Conservation (phyloP, 2,797 vertebrate species). For the Austrolebias charrua region DNA sequence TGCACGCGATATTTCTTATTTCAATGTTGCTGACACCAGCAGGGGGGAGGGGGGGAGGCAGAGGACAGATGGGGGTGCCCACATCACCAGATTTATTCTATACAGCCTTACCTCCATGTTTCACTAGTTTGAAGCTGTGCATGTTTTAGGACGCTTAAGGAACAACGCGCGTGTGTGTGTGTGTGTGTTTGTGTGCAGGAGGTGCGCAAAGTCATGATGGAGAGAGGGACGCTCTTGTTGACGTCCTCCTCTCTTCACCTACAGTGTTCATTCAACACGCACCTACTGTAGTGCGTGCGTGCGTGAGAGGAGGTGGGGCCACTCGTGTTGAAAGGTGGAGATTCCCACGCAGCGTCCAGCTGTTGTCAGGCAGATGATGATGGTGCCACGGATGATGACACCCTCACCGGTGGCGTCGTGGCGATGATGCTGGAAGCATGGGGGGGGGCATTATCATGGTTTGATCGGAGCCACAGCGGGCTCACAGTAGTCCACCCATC, state of each 20-base stretch:
- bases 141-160: constrained; percentile 17
- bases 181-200: constrained; percentile 17
- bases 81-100: constrained; percentile 46
- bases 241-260: constrained; percentile 52
- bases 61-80: constrained; percentile 60
- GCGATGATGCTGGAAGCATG: constrained; percentile 60
- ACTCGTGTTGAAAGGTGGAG: constrained; percentile 33
- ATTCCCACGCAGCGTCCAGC: constrained; percentile 42
- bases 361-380: constrained; percentile 72
- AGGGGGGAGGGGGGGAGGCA: constrained; percentile 69
- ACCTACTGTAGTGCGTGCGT: constrained; percentile 31
- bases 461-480: constrained; percentile 60
- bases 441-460: constrained; percentile 70
- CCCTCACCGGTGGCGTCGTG: constrained; percentile 59
- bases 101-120: constrained; percentile 55
- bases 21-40: constrained; percentile 74
- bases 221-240: constrained; percentile 67
- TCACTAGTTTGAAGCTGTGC: constrained; percentile 44
- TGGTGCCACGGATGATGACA: constrained; percentile 67
- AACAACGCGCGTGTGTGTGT: constrained; percentile 71
- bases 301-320: neutral
- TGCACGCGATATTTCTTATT: constrained; percentile 73
- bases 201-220: constrained; percentile 75
- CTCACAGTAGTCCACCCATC: constrained; percentile 70
- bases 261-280: constrained; percentile 78